A percentile compares a stretch with the other conserved stretches of the same genome.
These are phyloP conservation scores for Drepana falcataria DNA, from an alignment of 2,888 invertebrate genomes.

Conservation along the genomic window DNA sequence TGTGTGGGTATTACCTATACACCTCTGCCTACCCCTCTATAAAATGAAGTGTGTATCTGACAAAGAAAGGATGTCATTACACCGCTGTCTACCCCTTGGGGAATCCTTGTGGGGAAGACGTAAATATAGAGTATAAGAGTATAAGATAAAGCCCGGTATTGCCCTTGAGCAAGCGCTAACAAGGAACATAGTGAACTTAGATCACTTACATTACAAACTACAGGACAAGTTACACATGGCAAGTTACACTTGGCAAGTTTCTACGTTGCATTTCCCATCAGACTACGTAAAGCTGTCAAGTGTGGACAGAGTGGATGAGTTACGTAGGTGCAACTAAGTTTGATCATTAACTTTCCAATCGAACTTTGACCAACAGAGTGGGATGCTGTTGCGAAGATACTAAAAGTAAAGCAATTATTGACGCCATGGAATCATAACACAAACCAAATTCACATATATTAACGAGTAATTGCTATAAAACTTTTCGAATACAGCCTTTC, in stretches of 20 bases:
- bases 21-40: too few relatives aligned
- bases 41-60: too few relatives aligned
- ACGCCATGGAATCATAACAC: too few relatives aligned
- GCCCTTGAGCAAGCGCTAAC: not conserved
- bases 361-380: not conserved
- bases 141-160: not conserved
- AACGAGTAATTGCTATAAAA: too few relatives aligned
- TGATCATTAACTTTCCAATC: not conserved
- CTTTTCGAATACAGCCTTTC: too few relatives aligned
- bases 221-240: not conserved
- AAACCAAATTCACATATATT: too few relatives aligned
- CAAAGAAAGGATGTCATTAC: too few relatives aligned
- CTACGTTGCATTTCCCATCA: not conserved
- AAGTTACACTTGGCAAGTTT: not conserved
- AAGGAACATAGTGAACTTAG: not conserved
- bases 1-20: too few relatives aligned
- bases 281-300: not conserved
- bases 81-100: too few relatives aligned
- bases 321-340: not conserved
- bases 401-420: too few relatives aligned
- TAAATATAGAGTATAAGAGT: too few relatives aligned
- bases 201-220: not conserved
- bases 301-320: not conserved
- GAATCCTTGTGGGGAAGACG: too few relatives aligned
- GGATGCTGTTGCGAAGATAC: not conserved